Evolutionary conservation across 2,797 vertebrate genomes (phyloP).

Genomic region (Lycodopsis pacificus): DNA sequence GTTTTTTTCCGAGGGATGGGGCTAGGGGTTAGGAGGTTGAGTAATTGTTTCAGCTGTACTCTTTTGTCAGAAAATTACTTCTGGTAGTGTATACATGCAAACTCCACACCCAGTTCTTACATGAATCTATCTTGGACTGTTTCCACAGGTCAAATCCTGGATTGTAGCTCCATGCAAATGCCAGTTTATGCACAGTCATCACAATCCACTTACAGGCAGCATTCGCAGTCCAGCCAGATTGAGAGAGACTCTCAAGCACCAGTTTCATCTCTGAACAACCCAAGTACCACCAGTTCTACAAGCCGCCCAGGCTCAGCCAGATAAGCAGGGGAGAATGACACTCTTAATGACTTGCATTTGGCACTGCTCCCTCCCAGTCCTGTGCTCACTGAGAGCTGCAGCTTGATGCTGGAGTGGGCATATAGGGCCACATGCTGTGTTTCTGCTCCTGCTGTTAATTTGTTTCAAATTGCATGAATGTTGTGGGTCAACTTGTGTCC

Average conservation of each 20-base stretch:
- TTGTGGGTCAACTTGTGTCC: not conserved
- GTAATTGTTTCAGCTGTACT: not conserved
- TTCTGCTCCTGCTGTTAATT: not conserved
- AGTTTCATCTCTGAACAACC: not conserved
- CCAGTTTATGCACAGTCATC: slow-evolving; percentile 19
- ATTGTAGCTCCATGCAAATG: slow-evolving; percentile 62
- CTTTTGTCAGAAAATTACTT: not conserved
- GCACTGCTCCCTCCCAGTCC: slow-evolving; percentile 64
- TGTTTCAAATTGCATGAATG: not conserved
- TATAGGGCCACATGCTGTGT: not conserved
- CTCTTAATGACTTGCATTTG: slow-evolving; percentile 73
- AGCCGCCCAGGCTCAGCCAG: not conserved
- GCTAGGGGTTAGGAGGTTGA: not conserved
- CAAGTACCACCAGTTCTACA: not conserved
- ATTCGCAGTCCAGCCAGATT: not conserved
- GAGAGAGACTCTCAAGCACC: not conserved
- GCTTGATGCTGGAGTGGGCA: slow-evolving; percentile 85
- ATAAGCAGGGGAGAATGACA: slow-evolving; percentile 14
- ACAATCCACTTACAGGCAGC: slow-evolving; percentile 6
- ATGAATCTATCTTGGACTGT: slow-evolving; percentile 12
- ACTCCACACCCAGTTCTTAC: not conserved
- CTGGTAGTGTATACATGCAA: not conserved
- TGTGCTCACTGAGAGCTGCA: slow-evolving; percentile 75
- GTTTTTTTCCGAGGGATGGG: not conserved
- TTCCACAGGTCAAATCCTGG: slow-evolving; percentile 78